phyloP scores from a whole-genome alignment of 2,797 vertebrate genomes.

The Rhynchotus rufescens region DNA sequence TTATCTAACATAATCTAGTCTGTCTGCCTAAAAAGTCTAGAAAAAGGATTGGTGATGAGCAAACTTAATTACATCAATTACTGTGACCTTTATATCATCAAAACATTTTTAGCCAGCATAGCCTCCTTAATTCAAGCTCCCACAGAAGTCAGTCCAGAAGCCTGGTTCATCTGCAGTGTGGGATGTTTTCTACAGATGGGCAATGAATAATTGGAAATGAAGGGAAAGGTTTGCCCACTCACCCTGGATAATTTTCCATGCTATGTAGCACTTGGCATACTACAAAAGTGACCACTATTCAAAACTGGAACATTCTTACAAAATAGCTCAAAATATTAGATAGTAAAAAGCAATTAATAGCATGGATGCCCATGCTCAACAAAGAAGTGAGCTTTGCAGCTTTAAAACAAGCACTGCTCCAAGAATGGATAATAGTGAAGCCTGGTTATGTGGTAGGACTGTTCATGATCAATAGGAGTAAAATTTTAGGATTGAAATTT shows the following conservation, averaged over 20 bases:
- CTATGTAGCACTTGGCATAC: neutral
- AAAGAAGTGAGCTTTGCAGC: neutral
- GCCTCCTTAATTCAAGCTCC: neutral
- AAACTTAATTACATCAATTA: neutral
- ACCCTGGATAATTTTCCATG: neutral
- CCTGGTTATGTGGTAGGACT: fast-evolving
- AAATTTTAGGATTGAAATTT: neutral
- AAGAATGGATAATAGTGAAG: neutral
- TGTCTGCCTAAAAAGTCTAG: neutral
- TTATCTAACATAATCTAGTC: neutral
- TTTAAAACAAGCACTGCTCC: neutral
- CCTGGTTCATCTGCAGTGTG: neutral
- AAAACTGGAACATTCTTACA: neutral
- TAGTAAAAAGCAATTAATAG: neutral
- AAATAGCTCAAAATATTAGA: neutral
- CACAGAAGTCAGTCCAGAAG: neutral
- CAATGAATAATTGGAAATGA: neutral
- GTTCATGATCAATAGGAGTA: neutral
- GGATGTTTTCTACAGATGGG: neutral
- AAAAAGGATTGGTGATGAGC: neutral
- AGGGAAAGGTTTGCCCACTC: neutral
- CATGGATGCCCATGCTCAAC: neutral
- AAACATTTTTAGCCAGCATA: neutral
- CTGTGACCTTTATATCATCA: neutral
- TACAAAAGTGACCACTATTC: neutral